Conservation (phyloP, 2,888 invertebrate species). For the Escarpia spicata region DNA sequence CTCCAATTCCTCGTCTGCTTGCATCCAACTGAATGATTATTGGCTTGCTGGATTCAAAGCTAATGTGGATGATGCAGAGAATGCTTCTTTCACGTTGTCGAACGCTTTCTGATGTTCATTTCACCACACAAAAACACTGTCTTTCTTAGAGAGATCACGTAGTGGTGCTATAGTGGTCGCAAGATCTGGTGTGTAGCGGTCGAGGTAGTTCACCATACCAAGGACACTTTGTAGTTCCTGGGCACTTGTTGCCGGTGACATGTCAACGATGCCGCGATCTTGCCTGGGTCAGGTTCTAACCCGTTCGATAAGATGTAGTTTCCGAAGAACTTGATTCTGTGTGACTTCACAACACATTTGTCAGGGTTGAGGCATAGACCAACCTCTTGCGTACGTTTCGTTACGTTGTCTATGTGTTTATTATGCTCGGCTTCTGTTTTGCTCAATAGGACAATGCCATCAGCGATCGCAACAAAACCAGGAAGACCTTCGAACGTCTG, state of each 20-base stretch:
- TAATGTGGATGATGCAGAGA: background rate
- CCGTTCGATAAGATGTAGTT: background rate
- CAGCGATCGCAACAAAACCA: background rate
- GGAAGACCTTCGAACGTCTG: background rate
- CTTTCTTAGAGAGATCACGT: too few species aligned
- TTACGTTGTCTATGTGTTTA: too few species aligned
- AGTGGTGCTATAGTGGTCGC: too few species aligned
- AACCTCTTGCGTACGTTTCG: too few species aligned
- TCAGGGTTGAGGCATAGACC: background rate
- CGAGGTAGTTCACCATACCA: too few species aligned
- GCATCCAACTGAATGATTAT: background rate
- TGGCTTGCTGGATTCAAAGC: background rate
- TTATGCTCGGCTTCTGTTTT: background rate
- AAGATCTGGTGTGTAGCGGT: too few species aligned
- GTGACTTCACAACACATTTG: background rate
- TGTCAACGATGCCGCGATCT: too few species aligned
- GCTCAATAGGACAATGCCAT: background rate
- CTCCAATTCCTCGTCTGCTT: background rate
- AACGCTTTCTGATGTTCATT: background rate
- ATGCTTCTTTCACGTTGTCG: too few species aligned
- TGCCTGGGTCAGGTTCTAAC: too few species aligned
- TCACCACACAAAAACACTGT: too few species aligned
- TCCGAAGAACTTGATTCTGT: slow-evolving; percentile 17
- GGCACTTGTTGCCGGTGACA: too few species aligned
- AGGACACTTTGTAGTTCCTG: too few species aligned